These are phyloP conservation scores for Lamellibrachia columna DNA, from an alignment of 2,888 invertebrate species.

Conservation along the genomic window DNA sequence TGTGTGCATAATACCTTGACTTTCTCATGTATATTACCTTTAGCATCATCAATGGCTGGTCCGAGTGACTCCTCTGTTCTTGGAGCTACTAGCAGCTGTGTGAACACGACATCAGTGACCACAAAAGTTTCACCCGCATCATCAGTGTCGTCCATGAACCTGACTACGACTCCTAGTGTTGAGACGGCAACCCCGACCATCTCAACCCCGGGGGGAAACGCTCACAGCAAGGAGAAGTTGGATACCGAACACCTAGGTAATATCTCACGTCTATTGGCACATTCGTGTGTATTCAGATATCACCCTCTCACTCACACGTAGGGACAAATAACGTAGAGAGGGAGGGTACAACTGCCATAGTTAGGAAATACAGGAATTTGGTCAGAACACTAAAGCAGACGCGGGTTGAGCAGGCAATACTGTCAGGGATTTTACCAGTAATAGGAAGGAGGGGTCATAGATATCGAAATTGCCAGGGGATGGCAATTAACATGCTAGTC, in stretches of 20 bases:
- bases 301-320: too few species aligned
- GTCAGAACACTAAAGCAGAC: too few species aligned
- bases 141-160: slow-evolving; percentile 24
- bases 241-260: not conserved
- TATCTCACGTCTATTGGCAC: not conserved
- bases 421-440: too few species aligned
- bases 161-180: slow-evolving; percentile 45
- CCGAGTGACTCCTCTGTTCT: not conserved
- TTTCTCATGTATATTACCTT: not conserved
- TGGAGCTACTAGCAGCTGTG: not conserved
- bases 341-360: too few species aligned
- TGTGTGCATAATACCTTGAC: not conserved
- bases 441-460: too few species aligned
- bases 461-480: too few species aligned
- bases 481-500: too few species aligned
- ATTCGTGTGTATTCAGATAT: not conserved
- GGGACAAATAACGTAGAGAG: too few species aligned
- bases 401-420: too few species aligned
- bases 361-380: too few species aligned
- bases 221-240: not conserved
- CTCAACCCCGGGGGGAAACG: slow-evolving; percentile 32
- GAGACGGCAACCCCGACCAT: slow-evolving; percentile 60
- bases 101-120: not conserved
- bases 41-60: not conserved
- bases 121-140: not conserved